Evolutionary conservation across 2,113 vertebrate genomes (phyloP), one percentile per base, ranked within the genome.

Genomic region (Phoxinus phoxinus): DNA sequence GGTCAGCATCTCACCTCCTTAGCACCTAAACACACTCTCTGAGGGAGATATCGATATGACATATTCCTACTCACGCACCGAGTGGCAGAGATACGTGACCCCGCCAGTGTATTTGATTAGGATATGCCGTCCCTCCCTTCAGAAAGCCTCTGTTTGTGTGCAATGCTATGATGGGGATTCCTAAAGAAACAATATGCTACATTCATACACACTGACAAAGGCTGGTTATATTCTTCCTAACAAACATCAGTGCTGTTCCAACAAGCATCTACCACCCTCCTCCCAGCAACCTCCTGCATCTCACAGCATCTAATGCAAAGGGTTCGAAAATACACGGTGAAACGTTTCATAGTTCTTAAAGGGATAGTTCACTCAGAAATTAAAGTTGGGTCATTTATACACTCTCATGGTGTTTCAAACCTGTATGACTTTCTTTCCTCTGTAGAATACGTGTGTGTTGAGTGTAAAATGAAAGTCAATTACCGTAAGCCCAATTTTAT

Each of bases 141-240:
- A 77, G 85, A 81, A 67, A 69, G 81, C 67, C 81, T 86, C 74
- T 84, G 65, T 85, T 79, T 88, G 71, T 30, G 23, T 80, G 69
- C 67, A 86, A 81, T 81, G 77, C 77, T 74, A 76, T 83, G 84
- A 84, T 84, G 77, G 63, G 46, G 44, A 86, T 76, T 82, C 53
- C 21, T 56, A 56, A 84, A 86, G 10, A 56, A 59, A 81, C 87
- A 88, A 81, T 88, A 86, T 81, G 69, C 81, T 37, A 81, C 87
- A 86, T 86, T 88, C 81, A 88, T 86, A 76, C 85, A 84, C 84
- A 81, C 32, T 63, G 67, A 88, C 81, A 88, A 88, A 84, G 87
- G 48, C 81, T 80, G 76, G 75, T 84, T 86, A 88, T 88, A 78
- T 86, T 65, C 87, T 75, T 71, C 46, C 85, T 84, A 51, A 86